Base-by-base conservation (phyloP, 2,113 vertebrate species). In the Ailuropoda melanoleuca region DNA sequence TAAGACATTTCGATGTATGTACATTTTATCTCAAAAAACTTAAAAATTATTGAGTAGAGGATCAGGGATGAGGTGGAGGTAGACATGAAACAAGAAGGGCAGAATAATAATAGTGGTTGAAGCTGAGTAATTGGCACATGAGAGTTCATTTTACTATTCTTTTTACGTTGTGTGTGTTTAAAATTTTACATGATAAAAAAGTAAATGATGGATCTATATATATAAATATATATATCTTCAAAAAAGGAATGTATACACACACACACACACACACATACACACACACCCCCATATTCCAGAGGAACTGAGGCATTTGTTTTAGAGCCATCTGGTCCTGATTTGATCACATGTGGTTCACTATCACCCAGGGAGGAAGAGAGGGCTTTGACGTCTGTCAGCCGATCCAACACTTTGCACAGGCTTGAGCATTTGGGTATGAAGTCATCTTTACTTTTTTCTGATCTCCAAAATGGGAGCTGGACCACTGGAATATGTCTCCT, bases 361-460 rank as follows among this genome's bases (percentile, higher is more conserved):
- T 81, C 70, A 97, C n/a, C 78, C 14, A 29, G 0, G 0, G 1
- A 90, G 43, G 48, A 92, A 37, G 64, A 74, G 3, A 0, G 4
- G 23, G 3, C 43, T 93, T 68, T 43, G 21, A 34, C 58, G 50
- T 90, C 37, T 1, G 2, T 64, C 88, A 90, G 64, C 19, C 43
- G 92, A 55, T 21, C 68, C 75, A 93, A 84, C 80, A 68, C 78
- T 93, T 92, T 80, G 19, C 46, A 91, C 72, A 15, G 43, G 56
- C 23, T 87, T 93, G 0, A 31, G 13, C 37, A 93, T 74, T 83
- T 43, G 55, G 1, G 50, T 68, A 96, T 94, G 84, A 97, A 91
- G n/a, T 95, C 90, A 93, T 83, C 80, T 94, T 95, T 89, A 48
- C 85, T 64, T 94, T 83, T 95, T 91, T 94, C 95, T 95, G 74